Percentiles rank a stretch among this genome's conserved stretches.
phyloP scores from a whole-genome alignment of 1,140 invertebrate genomes.

The Aradophagus sp. region DNA sequence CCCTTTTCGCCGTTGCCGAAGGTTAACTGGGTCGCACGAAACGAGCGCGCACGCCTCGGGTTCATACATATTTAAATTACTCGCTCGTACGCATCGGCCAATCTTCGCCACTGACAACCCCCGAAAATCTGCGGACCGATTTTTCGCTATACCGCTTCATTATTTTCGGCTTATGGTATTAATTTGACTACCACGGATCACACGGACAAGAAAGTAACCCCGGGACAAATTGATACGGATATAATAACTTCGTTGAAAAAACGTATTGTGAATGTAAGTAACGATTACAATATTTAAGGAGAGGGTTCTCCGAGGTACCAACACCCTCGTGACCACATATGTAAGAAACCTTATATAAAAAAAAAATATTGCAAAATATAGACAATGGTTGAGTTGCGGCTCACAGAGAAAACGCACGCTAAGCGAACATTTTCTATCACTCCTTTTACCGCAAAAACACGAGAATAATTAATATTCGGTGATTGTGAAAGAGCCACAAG shows the following conservation, averaged over 20 bases:
- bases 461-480: too few relatives aligned
- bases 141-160: constrained; percentile 9
- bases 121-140: constrained; percentile 14
- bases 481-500: too few relatives aligned
- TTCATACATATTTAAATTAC: constrained; percentile 65
- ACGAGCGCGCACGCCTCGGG: constrained; percentile 49
- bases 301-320: too few relatives aligned
- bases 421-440: too few relatives aligned
- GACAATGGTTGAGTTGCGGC: too few relatives aligned
- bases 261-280: too few relatives aligned
- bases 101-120: constrained; percentile 15
- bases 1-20: constrained; percentile 20
- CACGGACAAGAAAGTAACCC: not conserved
- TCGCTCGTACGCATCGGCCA: constrained; percentile 56
- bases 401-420: too few relatives aligned
- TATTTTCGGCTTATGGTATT: constrained; percentile 12
- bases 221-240: constrained; percentile 7
- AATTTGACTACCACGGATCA: not conserved
- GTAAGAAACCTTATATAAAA: too few relatives aligned
- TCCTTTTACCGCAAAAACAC: too few relatives aligned
- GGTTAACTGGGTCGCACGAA: constrained; percentile 61
- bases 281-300: too few relatives aligned
- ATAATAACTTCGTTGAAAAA: constrained; percentile 11
- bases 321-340: too few relatives aligned
- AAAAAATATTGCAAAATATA: too few relatives aligned